A percentile compares a stretch with the other conserved stretches of the same genome.
Evolutionary conservation across 2,113 vertebrate species (phyloP).

Genomic region (Cheirogaleus medius): DNA sequence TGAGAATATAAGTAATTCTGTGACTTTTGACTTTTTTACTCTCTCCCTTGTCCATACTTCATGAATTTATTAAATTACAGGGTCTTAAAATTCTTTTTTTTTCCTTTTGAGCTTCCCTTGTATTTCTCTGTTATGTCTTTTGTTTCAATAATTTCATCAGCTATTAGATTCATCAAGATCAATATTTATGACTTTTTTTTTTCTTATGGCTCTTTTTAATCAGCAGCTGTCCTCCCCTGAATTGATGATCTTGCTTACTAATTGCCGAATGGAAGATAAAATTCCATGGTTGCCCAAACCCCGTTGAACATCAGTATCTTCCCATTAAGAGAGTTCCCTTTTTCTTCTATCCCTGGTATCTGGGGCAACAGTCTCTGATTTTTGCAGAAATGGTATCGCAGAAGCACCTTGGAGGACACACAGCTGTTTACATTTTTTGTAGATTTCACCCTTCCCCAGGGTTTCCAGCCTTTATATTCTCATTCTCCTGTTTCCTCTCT

Average conservation of each 20-base stretch:
- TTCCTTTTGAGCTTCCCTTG: neutral
- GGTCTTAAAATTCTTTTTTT: neutral
- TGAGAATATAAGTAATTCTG: neutral
- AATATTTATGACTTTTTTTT: neutral
- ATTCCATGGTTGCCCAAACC: too few relatives aligned
- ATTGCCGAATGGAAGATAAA: neutral
- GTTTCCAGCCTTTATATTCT: too few relatives aligned
- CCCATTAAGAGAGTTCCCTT: neutral
- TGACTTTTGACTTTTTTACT: neutral
- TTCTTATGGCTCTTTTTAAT: neutral
- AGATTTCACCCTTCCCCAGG: neutral
- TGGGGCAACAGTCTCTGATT: neutral
- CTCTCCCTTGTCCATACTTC: neutral
- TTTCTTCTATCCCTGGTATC: neutral
- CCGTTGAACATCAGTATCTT: neutral
- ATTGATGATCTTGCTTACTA: neutral
- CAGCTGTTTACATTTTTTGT: neutral
- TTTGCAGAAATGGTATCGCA: neutral
- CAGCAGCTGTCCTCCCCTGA: neutral
- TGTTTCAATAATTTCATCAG: neutral
- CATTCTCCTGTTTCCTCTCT: neutral
- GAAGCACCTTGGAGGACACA: neutral
- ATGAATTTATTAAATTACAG: neutral
- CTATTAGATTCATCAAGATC: neutral
- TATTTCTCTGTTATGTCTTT: neutral